Conservation (phyloP, 2,113 vertebrate species). For the Myrmecophaga tridactyla region DNA sequence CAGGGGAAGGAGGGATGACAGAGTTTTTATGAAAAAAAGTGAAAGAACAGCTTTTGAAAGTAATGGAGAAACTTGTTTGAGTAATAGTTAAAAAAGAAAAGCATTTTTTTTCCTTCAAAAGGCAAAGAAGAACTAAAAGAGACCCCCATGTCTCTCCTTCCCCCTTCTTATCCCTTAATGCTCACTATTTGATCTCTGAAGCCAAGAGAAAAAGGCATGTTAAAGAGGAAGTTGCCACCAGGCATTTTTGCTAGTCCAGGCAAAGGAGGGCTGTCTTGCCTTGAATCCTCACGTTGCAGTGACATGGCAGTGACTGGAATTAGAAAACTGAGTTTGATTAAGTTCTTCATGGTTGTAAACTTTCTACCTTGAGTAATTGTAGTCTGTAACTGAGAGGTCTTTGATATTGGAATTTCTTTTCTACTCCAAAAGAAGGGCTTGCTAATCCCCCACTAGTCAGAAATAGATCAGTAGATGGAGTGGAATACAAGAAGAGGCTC, state of each 20-base stretch:
- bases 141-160: no score
- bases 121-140: not conserved
- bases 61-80: not conserved
- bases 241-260: not conserved
- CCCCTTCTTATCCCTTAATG: no score
- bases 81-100: not conserved
- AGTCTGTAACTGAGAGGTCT: not conserved
- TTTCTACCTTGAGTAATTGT: not conserved
- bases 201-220: not conserved
- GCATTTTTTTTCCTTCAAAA: not conserved
- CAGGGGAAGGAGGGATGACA: no score
- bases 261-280: rapidly evolving
- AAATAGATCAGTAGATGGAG: not conserved
- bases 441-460: no score
- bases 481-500: not conserved
- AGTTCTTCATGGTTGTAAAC: not conserved
- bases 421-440: not conserved
- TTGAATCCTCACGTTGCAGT: no score
- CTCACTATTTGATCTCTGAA: not conserved
- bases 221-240: not conserved
- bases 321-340: not conserved
- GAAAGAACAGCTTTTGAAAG: not conserved
- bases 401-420: not conserved
- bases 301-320: not conserved
- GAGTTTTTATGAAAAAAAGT: no score